Evolutionary conservation across 2,113 vertebrate genomes (phyloP).

Genomic region (Bombycilla garrulus): DNA sequence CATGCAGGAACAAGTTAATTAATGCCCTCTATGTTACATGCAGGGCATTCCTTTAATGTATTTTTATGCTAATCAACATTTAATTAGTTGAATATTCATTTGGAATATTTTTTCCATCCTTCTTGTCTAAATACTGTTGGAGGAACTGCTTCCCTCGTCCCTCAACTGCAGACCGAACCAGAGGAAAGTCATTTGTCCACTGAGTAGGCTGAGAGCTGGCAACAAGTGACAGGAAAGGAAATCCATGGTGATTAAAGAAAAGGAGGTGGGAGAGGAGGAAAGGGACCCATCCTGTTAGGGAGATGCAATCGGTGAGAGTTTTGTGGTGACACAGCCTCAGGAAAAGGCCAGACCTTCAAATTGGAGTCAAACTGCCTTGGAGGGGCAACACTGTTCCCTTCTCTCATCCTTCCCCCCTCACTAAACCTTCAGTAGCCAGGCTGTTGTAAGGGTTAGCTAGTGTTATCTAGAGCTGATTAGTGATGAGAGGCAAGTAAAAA

Average conservation of each 20-base stretch:
- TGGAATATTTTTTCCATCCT: neutral
- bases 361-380: neutral
- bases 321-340: neutral
- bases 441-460: neutral
- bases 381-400: neutral
- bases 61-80: neutral
- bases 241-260: neutral
- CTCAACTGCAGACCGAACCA: neutral
- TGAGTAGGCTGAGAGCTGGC: neutral
- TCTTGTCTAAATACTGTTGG: neutral
- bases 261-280: neutral
- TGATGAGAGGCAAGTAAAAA: neutral
- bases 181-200: neutral
- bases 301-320: neutral
- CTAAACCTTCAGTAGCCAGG: neutral
- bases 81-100: neutral
- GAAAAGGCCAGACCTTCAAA: neutral
- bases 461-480: neutral
- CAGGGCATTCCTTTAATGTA: neutral
- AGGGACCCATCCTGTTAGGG: neutral
- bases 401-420: neutral
- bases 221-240: neutral
- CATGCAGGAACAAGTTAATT: neutral
- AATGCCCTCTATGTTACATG: neutral
- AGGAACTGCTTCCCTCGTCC: neutral